Conservation (phyloP, 2,113 vertebrate genomes). For the Bufo bufo region DNA sequence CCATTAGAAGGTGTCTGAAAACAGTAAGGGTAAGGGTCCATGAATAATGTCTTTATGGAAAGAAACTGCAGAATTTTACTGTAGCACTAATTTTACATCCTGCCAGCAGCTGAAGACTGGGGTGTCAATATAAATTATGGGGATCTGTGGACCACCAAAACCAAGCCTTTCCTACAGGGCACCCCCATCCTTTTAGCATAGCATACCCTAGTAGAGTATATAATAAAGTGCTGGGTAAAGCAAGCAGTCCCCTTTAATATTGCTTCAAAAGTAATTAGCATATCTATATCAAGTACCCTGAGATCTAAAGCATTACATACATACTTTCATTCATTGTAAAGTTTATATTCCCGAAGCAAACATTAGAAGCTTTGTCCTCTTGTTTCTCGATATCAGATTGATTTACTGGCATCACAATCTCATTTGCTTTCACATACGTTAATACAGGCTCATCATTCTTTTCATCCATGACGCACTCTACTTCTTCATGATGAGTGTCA, state of each 20-base stretch:
- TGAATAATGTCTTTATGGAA: too few species aligned
- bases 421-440: not conserved
- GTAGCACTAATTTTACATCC: too few species aligned
- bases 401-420: not conserved
- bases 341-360: not conserved
- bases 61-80: too few species aligned
- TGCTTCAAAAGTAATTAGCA: not conserved
- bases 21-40: too few species aligned
- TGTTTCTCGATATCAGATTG: not conserved
- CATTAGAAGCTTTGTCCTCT: not conserved
- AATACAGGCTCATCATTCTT: not conserved
- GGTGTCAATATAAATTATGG: not conserved
- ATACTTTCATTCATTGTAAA: conserved; percentile 40
- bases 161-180: not conserved
- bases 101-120: too few species aligned
- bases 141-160: not conserved
- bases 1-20: too few species aligned
- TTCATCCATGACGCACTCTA: not conserved
- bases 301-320: conserved; percentile 32
- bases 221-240: not conserved
- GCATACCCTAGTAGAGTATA: not conserved
- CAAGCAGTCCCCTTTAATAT: not conserved
- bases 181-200: not conserved
- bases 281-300: not conserved
- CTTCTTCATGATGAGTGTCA: conserved; percentile 7